Conservation (phyloP, 2,113 vertebrate genomes). For the Ammodytes marinus region DNA sequence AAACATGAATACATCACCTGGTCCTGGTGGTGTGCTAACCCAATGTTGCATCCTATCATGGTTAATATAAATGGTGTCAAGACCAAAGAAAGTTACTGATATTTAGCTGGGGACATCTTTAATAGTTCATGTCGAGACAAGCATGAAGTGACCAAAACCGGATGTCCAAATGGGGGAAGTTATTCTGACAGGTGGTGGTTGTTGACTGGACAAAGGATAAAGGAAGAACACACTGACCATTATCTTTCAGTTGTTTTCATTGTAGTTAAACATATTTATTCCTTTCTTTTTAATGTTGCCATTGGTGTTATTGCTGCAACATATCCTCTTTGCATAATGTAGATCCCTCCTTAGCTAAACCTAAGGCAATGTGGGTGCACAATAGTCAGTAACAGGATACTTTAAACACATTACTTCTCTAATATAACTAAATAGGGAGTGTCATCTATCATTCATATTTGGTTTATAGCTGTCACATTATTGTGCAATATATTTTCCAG, state of each 20-base stretch:
- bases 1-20: slow-evolving; percentile 4
- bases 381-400: background rate
- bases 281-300: background rate
- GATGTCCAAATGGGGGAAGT: background rate
- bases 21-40: background rate
- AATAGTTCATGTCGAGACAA: background rate
- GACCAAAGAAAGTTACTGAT: background rate
- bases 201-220: background rate
- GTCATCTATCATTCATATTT: background rate
- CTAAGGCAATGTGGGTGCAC: background rate
- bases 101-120: background rate
- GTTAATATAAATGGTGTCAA: background rate
- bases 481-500: background rate
- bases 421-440: background rate
- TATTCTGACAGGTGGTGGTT: background rate
- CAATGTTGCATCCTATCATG: background rate
- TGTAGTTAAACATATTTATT: background rate
- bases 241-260: background rate
- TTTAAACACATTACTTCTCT: background rate
- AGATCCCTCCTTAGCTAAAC: background rate
- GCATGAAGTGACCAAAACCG: background rate
- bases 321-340: background rate
- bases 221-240: background rate
- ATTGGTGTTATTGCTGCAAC: background rate
- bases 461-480: background rate